A percentile compares a stretch with the other conserved stretches of the same genome.
Evolutionary conservation across 2,113 vertebrate species (phyloP).

Genomic region (Calypte anna): DNA sequence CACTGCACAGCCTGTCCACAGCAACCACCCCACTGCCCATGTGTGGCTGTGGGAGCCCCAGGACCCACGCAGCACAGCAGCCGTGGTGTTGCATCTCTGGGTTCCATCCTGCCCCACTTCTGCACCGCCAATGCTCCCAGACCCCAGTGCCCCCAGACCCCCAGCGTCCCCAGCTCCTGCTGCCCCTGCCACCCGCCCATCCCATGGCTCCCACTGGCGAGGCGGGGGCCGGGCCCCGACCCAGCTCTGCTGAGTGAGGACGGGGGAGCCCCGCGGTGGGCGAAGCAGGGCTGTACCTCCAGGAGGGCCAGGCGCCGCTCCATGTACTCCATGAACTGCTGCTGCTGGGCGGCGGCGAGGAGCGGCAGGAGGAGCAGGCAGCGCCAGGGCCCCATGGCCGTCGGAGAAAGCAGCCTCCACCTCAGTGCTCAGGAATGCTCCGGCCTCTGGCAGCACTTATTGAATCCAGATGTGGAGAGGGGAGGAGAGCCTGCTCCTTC

Average conservation of each 20-base stretch:
- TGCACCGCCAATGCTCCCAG: rapidly evolving
- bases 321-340: slow-evolving; percentile 82
- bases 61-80: rapidly evolving
- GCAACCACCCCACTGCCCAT: background rate
- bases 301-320: slow-evolving; percentile 77
- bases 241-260: too few species aligned
- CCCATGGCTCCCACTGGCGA: background rate
- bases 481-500: slow-evolving; percentile 34
- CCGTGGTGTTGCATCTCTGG: rapidly evolving
- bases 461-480: slow-evolving; percentile 78
- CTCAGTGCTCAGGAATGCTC: slow-evolving; percentile 84
- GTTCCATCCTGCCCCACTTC: background rate
- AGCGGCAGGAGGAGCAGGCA: slow-evolving; percentile 70
- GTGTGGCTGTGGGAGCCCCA: rapidly evolving
- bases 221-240: background rate
- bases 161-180: too few species aligned
- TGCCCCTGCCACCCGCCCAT: rapidly evolving
- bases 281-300: slow-evolving; percentile 59
- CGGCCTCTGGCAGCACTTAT: slow-evolving; percentile 63
- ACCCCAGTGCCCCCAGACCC: too few species aligned
- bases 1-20: rapidly evolving
- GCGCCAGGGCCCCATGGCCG: slow-evolving; percentile 53
- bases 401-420: slow-evolving; percentile 27
- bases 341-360: slow-evolving; percentile 72
- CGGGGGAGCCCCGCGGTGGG: rapidly evolving